Conservation (phyloP, 2,888 invertebrate species). For the Zonitis immaculata region DNA sequence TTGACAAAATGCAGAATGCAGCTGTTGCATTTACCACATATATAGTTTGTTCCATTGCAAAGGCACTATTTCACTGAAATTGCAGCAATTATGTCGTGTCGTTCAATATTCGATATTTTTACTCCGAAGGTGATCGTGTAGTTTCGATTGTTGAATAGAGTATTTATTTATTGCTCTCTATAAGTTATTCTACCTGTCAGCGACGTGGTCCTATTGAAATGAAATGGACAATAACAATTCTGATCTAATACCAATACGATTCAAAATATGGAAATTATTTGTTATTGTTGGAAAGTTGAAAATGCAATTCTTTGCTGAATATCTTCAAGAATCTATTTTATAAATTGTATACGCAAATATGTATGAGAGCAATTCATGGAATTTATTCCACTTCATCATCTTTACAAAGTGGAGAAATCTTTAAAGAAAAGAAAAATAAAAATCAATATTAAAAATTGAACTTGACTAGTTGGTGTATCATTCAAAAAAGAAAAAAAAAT, state of each 20-base stretch:
- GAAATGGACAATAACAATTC: too few species aligned
- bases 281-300: conserved; percentile 2
- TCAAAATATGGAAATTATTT: conserved; percentile 5
- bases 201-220: too few species aligned
- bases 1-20: conserved; percentile 1
- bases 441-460: not conserved
- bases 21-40: conserved; percentile 6
- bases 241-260: too few species aligned
- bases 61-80: too few species aligned
- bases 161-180: too few species aligned
- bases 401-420: not conserved
- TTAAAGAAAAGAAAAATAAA: not conserved
- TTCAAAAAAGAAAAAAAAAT: too few species aligned
- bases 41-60: too few species aligned
- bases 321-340: not conserved
- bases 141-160: too few species aligned
- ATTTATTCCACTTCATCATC: not conserved
- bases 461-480: not conserved
- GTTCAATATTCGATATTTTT: too few species aligned
- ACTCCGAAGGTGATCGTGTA: too few species aligned
- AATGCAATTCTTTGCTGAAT: not conserved
- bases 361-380: not conserved
- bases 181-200: too few species aligned
- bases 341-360: not conserved
- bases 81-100: too few species aligned